Percentiles rank a stretch among this genome's conserved stretches.
phyloP scores from a whole-genome alignment of 2,888 invertebrate species.

The Mesorhabditis sp. region DNA sequence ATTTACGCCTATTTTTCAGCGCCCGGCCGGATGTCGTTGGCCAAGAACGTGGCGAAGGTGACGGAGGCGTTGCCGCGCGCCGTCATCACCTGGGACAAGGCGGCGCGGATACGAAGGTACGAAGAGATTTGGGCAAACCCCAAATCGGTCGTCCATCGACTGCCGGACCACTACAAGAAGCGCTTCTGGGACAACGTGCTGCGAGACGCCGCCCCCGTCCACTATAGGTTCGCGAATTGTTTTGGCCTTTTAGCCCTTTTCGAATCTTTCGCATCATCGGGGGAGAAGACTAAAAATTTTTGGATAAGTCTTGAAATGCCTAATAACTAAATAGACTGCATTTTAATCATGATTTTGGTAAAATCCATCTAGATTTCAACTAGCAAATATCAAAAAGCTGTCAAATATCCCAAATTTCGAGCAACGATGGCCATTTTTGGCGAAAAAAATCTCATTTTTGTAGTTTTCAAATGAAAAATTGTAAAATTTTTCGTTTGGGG shows the following conservation, averaged over 20 bases:
- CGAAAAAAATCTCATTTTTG: too few relatives aligned
- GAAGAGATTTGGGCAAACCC: conserved; percentile 54
- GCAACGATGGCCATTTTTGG: too few relatives aligned
- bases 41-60: conserved; percentile 47
- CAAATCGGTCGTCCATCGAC: conserved; percentile 51
- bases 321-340: neutral
- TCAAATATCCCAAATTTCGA: too few relatives aligned
- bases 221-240: conserved; percentile 50
- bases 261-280: too few relatives aligned
- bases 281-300: too few relatives aligned
- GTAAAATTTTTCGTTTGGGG: too few relatives aligned
- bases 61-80: conserved; percentile 34
- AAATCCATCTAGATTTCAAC: too few relatives aligned
- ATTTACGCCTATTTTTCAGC: neutral
- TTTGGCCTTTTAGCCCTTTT: neutral
- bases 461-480: too few relatives aligned
- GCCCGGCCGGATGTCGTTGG: conserved; percentile 28
- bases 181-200: conserved; percentile 52
- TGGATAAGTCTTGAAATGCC: neutral
- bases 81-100: conserved; percentile 55
- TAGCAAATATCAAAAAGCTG: too few relatives aligned
- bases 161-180: conserved; percentile 52
- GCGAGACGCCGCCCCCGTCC: conserved; percentile 59
- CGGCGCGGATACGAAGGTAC: conserved; percentile 48
- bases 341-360: too few relatives aligned